Evolutionary conservation across 2,113 vertebrate genomes (phyloP).

Genomic region (Drymodes brunneopygia): DNA sequence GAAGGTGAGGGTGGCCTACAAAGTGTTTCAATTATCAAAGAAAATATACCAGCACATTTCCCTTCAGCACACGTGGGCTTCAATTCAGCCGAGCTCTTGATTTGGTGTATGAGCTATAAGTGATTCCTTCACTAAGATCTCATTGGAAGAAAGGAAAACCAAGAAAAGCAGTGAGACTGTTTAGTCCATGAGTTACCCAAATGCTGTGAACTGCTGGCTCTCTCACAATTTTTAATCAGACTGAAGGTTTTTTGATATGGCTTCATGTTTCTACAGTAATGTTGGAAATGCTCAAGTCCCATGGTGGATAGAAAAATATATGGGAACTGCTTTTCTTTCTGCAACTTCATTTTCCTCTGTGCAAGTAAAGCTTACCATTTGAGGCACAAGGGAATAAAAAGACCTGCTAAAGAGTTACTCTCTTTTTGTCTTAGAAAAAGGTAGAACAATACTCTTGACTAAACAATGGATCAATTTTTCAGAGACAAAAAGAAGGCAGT

Average conservation of each 20-base stretch:
- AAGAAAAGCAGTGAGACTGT: background rate
- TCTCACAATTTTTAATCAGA: constrained; percentile 2
- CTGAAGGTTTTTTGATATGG: background rate
- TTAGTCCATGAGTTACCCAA: background rate
- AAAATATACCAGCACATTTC: background rate
- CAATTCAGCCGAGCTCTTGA: background rate
- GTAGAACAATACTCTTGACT: background rate
- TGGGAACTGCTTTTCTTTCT: constrained; percentile 33
- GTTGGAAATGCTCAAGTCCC: background rate
- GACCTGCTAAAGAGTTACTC: constrained; percentile 40
- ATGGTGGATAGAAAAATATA: background rate
- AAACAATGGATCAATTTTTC: constrained; percentile 27
- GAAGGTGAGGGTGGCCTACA: background rate
- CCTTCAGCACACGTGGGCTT: background rate
- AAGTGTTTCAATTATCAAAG: constrained; percentile 12
- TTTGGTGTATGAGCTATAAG: background rate
- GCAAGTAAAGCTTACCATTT: background rate
- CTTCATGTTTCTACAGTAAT: background rate
- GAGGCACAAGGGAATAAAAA: background rate
- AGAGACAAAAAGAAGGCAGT: constrained; percentile 9
- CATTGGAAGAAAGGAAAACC: background rate
- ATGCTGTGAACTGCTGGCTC: background rate
- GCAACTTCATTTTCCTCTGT: constrained; percentile 35
- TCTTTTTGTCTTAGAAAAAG: background rate
- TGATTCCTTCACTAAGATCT: background rate